Percentiles rank a stretch among this genome's conserved stretches.
Conservation (phyloP, 2,888 invertebrate species). For the Lithodes maja region DNA sequence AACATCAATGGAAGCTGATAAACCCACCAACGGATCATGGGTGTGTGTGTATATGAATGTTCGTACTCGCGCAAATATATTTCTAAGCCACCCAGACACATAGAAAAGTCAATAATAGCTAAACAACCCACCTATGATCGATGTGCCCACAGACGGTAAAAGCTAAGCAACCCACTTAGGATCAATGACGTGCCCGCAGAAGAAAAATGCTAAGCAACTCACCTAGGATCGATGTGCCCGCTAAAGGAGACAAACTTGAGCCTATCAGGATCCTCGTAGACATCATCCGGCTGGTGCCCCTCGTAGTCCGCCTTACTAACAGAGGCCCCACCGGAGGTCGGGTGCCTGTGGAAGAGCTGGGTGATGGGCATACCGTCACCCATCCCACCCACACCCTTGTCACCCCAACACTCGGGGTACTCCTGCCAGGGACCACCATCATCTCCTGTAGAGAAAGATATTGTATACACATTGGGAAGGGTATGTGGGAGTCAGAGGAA, state of each 20-base stretch:
- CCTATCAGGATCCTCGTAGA: conserved; percentile 70
- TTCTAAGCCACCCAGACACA: neutral
- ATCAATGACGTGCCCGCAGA: too few relatives aligned
- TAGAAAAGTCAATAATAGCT: neutral
- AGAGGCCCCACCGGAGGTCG: conserved; percentile 15
- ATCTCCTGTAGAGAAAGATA: conserved; percentile 44
- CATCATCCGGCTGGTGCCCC: conserved; percentile 58
- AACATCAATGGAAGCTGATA: too few relatives aligned
- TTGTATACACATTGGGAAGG: neutral
- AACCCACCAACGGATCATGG: too few relatives aligned
- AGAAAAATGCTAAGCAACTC: neutral
- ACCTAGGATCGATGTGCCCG: conserved; percentile 61
- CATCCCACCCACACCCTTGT: conserved; percentile 58
- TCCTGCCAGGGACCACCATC: conserved; percentile 65
- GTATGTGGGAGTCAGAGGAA: too few relatives aligned
- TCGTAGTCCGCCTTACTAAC: conserved; percentile 49
- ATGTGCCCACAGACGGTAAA: too few relatives aligned
- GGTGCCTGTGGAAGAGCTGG: conserved; percentile 47
- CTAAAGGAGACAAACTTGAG: conserved; percentile 66
- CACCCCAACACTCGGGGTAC: conserved; percentile 67
- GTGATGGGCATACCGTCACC: conserved; percentile 59
- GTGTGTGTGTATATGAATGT: too few relatives aligned
- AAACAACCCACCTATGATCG: too few relatives aligned
- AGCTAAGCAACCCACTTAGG: too few relatives aligned
- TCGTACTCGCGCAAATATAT: too few relatives aligned